Conservation (phyloP, 2,888 invertebrate genomes). For the Calephelis perditalis region DNA sequence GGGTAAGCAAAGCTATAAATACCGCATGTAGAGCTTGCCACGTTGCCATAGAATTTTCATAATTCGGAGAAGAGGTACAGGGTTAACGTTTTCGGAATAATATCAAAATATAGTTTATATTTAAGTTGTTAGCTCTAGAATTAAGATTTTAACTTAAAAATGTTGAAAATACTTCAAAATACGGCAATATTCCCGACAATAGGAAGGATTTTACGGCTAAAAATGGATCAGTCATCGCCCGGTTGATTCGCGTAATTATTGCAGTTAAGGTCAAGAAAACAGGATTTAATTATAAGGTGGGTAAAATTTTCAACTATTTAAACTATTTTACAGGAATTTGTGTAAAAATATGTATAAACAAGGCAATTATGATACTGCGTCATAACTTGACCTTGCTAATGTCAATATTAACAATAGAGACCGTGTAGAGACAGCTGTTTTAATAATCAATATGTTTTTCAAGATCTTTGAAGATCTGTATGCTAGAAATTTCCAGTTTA, state of each 20-base stretch:
- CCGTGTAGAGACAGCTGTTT: constrained; percentile 1
- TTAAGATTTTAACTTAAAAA: constrained; percentile 2
- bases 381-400: constrained; percentile 8
- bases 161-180: not conserved
- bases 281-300: constrained; percentile 10
- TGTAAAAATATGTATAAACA: not conserved
- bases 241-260: constrained; percentile 34
- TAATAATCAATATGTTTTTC: no score
- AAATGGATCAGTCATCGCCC: constrained; percentile 47
- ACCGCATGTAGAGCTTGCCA: not conserved
- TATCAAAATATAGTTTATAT: not conserved
- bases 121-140: not conserved
- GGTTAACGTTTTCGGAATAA: not conserved
- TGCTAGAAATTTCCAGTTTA: no score
- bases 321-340: not conserved
- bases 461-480: no score
- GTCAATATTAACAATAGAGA: constrained; percentile 10
- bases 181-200: not conserved
- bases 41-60: constrained; percentile 11
- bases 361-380: constrained; percentile 3
- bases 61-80: constrained; percentile 13
- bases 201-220: constrained; percentile 1
- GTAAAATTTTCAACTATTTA: constrained; percentile 6
- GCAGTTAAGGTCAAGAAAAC: constrained; percentile 10
- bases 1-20: constrained; percentile 10